Evolutionary conservation across 2,888 invertebrate species (phyloP).

Genomic region (Hirtodrosophila alboralis): DNA sequence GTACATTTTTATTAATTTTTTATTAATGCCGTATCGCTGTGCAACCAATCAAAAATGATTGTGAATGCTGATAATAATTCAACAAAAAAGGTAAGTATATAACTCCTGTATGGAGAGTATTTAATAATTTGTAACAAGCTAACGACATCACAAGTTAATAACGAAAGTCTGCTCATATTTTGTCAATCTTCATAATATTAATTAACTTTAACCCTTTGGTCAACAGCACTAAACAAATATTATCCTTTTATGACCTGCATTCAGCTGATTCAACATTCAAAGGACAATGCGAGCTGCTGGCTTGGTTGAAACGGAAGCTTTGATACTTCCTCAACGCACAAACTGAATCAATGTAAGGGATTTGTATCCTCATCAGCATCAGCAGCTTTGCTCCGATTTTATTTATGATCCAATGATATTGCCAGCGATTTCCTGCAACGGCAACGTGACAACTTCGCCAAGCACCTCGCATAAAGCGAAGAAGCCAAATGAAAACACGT

Average conservation of each 20-base stretch:
- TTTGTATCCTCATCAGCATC: slow-evolving; percentile 2
- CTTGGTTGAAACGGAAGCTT: background rate
- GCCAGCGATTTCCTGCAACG: slow-evolving; percentile 60
- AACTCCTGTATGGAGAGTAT: no score
- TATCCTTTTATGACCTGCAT: slow-evolving; percentile 13
- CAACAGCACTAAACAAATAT: slow-evolving; percentile 8
- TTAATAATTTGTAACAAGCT: background rate
- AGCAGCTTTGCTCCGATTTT: slow-evolving; percentile 35
- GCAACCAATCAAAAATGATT: no score
- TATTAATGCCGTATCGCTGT: background rate
- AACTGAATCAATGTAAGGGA: slow-evolving; percentile 25
- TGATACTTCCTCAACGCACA: slow-evolving; percentile 3
- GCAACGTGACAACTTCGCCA: slow-evolving; percentile 65
- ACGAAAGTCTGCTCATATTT: background rate
- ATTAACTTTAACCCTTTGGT: slow-evolving; percentile 14
- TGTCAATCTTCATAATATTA: slow-evolving; percentile 21
- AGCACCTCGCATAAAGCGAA: slow-evolving; percentile 47
- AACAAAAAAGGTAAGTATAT: no score
- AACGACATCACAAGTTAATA: slow-evolving; percentile 4
- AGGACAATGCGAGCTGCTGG: slow-evolving; percentile 1
- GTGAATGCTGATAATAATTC: no score
- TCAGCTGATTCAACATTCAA: slow-evolving; percentile 15
- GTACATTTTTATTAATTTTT: slow-evolving; percentile 16
- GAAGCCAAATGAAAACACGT: slow-evolving; percentile 75
- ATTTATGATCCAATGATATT: slow-evolving; percentile 69